Percentiles rank a stretch among this genome's conserved stretches.
These are phyloP conservation scores for Entomobrya multifasciata DNA, from an alignment of 2,888 invertebrate genomes.

Conservation along the genomic window DNA sequence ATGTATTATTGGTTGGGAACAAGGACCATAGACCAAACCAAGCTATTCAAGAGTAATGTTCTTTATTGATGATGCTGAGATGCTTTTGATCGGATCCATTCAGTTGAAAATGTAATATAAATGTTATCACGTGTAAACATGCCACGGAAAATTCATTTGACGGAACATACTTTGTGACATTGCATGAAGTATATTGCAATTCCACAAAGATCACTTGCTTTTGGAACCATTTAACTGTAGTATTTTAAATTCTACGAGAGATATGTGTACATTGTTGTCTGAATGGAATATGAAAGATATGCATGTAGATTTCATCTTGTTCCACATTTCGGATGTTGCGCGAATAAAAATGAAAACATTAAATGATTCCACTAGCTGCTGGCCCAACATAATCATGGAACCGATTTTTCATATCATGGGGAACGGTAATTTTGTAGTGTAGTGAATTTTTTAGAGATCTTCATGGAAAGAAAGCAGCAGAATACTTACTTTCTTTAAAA, in stretches of 20 bases:
- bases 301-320: slow-evolving; percentile 25
- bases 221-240: too few relatives aligned
- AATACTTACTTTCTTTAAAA: slow-evolving; percentile 47
- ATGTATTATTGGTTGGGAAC: slow-evolving; percentile 44
- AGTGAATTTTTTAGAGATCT: slow-evolving; percentile 18
- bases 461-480: slow-evolving; percentile 18
- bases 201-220: too few relatives aligned
- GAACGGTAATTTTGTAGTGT: neutral
- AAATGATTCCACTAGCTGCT: slow-evolving; percentile 28
- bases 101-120: slow-evolving; percentile 56
- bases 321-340: slow-evolving; percentile 50
- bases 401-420: neutral
- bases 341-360: slow-evolving; percentile 35
- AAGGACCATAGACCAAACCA: too few relatives aligned
- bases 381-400: too few relatives aligned
- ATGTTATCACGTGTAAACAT: slow-evolving; percentile 62
- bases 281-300: slow-evolving; percentile 14
- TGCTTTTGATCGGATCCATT: slow-evolving; percentile 49
- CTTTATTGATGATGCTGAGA: slow-evolving; percentile 29
- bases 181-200: slow-evolving; percentile 13
- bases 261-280: slow-evolving; percentile 28
- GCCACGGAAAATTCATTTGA: slow-evolving; percentile 51
- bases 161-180: slow-evolving; percentile 19
- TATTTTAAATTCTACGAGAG: too few relatives aligned
- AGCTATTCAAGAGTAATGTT: slow-evolving; percentile 31